Base-by-base conservation (phyloP, 2,888 invertebrate genomes). In the Temnothorax rugatulus region DNA sequence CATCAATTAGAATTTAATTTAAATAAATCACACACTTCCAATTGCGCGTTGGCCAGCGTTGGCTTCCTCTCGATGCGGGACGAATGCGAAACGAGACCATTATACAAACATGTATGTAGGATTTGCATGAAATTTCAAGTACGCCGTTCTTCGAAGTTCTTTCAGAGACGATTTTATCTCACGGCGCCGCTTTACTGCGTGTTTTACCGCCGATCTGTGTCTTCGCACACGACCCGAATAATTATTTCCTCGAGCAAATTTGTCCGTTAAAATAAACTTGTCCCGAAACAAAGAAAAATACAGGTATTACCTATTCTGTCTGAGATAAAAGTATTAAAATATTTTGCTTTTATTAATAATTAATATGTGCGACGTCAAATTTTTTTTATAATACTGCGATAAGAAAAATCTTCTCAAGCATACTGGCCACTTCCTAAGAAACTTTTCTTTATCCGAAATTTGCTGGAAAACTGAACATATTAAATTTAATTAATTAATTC, bases 61-160 rank as follows among this genome's bases (percentile, higher is more conserved):
- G 25, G 18, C 38, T 81, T 81, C 59, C 69, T 52, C 68, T 15
- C 34, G 54, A 77, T 59, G 44, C 47, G 47, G 34, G 18, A 50
- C 18, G 69, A 81, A 81, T 81, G 59, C 69, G 25, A 71, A 81
- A 71, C 69, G 25, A 81, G 71, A 71, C 47, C 18, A 47, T 79
- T 47, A 57, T 38, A 38, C 59, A 47, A 71, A 69, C 66, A 50
- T 25, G 69, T 25, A 34, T 34, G 13, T 7, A 18, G 38, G 59
- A 81, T 81, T 71, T 71, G 50, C 79, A 71, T 81, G 13, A 81
- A 71, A 84, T 66, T 84, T 82, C 66, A 64, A 64, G 34, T 77
- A 82, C 63, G 76, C 68, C 68, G 73, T 54, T 76, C 73, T 41
- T 66, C 69, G 61, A 81, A 29, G 29, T 29, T 29, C 29, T 29